These are phyloP conservation scores for Anomalospiza imberbis DNA, from an alignment of 2,797 vertebrate species.

Conservation along the genomic window DNA sequence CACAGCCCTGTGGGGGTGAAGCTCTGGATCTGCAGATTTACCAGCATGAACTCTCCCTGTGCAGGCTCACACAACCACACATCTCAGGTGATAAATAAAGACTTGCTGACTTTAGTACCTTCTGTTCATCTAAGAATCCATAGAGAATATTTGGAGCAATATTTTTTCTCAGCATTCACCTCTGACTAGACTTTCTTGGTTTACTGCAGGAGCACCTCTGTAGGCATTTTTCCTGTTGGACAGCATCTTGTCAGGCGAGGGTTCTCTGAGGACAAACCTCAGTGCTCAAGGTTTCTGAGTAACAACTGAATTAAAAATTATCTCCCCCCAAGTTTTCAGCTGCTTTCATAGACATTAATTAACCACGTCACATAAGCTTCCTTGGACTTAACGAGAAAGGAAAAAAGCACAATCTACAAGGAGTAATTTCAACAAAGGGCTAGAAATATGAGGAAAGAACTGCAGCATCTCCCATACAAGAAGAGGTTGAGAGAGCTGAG, in stretches of 20 bases:
- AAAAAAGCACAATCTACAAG: not conserved
- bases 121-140: not conserved
- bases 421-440: not conserved
- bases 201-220: not conserved
- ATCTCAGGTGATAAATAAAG: constrained; percentile 11
- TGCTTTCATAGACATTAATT: not conserved
- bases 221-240: not conserved
- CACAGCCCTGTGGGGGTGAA: not conserved
- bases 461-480: not conserved
- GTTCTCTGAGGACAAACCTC: not conserved
- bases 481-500: not conserved
- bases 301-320: not conserved
- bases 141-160: constrained; percentile 2
- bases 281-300: not conserved
- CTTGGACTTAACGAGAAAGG: not conserved
- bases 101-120: not conserved
- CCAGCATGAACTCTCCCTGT: not conserved
- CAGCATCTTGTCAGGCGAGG: not conserved
- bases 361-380: not conserved
- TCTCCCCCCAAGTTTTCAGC: not conserved
- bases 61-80: not conserved
- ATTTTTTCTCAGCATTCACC: not conserved
- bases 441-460: not conserved
- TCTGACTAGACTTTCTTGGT: not conserved
- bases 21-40: not conserved